Base-by-base conservation (phyloP, 2,113 vertebrate species). In the Entomyzon cyanotis region DNA sequence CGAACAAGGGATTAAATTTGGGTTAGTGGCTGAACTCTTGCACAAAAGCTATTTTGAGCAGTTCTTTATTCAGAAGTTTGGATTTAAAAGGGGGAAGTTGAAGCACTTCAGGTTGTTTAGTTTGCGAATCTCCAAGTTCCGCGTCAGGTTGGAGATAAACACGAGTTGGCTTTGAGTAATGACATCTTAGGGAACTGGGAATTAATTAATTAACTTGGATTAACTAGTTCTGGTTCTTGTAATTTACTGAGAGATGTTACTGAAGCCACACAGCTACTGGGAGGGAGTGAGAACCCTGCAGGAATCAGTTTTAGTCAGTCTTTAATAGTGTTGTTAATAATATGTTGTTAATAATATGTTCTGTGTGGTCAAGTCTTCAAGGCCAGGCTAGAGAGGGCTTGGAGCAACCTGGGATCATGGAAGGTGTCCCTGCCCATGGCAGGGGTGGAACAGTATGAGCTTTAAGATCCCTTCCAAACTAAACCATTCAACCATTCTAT, bases 281-380 rank as follows among this genome's bases (percentile, higher is more conserved):
- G 16, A 46, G 28, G 55, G 55, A 20, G 4, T 3, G 28, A 18
- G 25, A 62, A 50, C 24, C 59, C 60, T 15, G 5, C 55, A 13
- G 60, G 6, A 19, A 23, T 14, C 0, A 0, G 10, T 7, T 87
- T 69, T 46, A 19, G 19, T 14, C 0, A 0, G 10, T 7, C 35
- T 84, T 69, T 46, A 8, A 12, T n/a, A 21, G 15, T 12, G 2
- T 24, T 63, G 28, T 41, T 42, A 44, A n/a, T 37, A 37, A 37
- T 37, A 37, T 37, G 37, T 37, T 39, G 39, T 14, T 55, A 49
- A 39, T 6, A 2, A 5, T 8, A 9, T 7, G 2, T 69, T 42
- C 20, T 59, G 24, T n/a, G 69, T 46, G 52, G 17, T 30, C 46
- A 44, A 11, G 24, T 42, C 37, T 35, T 44, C 44, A 25, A 58